Base-by-base conservation (phyloP, 1,140 invertebrate genomes). In the Drosophila littoralis region DNA sequence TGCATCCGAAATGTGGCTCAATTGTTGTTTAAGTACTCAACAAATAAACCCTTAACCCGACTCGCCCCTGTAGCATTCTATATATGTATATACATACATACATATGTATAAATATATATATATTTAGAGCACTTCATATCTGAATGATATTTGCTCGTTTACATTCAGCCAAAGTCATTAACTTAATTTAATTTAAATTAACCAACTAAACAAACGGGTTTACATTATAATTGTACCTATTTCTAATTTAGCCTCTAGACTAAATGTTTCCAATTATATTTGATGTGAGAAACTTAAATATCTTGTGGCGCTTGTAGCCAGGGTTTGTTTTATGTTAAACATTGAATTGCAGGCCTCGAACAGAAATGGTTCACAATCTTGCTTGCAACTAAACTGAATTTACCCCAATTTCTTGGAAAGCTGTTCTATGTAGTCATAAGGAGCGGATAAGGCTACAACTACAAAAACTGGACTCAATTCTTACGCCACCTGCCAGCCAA, bases 21-120 rank as follows among this genome's bases (percentile, higher is more conserved):
- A 61, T 55, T 74, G 64, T 68, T 55, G 71, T 48, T 55, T 60
- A 74, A 68, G 46, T 46, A 73, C 70, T 67, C 40, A 38, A 40
- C 22, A 50, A 67, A 73, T 73, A 60, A 73, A 54, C 63, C 40
- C 55, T 61, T 69, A 60, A 52, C 22, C 50, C 28, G 22, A 51
- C 17, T 17, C 43, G 35, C 15, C n/a, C 32, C 32, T 12, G 13
- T 28, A 45, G 17, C 43, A 38, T 9, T 28, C 12, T 5, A 22
- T 22, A 22, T 22, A 22, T 17, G 17, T 17, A 17, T 2, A 17
- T 22, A 59, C 0, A 38, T 15, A 32, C 7, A 9, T n/a, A 12
- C 10, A 28, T 2, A 28, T 22, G 8, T 10, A 43, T 13, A 6
- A 7, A 40, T 13, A 15, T 13, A 13, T 15, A 17, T 13, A 43